Conservation (phyloP, 2,113 vertebrate species). For the Aspiorhynchus laticeps region DNA sequence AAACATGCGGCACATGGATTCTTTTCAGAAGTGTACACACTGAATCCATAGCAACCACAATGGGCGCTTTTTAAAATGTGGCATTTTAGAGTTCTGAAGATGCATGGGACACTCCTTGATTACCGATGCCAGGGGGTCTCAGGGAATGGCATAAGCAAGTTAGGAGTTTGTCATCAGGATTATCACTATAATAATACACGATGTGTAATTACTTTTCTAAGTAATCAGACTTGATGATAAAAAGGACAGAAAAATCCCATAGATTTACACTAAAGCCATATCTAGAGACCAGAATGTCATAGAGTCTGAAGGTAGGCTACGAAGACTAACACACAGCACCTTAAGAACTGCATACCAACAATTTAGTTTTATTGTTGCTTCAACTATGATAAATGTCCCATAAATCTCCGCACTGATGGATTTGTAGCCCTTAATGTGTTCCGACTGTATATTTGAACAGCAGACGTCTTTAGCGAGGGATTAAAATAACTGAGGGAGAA, state of each 20-base stretch:
- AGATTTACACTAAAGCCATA: not conserved
- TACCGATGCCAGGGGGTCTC: conserved; percentile 34
- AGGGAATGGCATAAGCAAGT: conserved; percentile 42
- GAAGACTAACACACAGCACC: not conserved
- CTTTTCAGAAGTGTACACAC: conserved; percentile 73
- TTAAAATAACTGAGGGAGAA: conserved; percentile 61
- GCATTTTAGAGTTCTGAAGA: conserved; percentile 66
- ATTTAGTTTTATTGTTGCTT: conserved; percentile 37
- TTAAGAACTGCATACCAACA: not conserved
- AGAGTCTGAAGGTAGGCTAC: not conserved
- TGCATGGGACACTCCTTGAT: conserved; percentile 42
- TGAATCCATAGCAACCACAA: conserved; percentile 79
- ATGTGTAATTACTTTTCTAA: not conserved
- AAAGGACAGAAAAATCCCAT: not conserved
- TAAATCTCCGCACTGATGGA: conserved; percentile 46
- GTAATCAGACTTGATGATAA: not conserved
- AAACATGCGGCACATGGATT: conserved; percentile 51
- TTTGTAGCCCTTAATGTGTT: conserved; percentile 40
- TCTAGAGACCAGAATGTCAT: not conserved
- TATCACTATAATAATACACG: not conserved
- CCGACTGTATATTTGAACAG: conserved; percentile 44
- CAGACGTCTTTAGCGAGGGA: conserved; percentile 50
- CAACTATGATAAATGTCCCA: conserved; percentile 47
- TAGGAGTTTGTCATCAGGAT: conserved; percentile 22
- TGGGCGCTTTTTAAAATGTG: conserved; percentile 66